Evolutionary conservation across 1,140 invertebrate genomes (phyloP), one percentile per base, ranked within the genome.

Genomic region (Drosophila nebulosa): DNA sequence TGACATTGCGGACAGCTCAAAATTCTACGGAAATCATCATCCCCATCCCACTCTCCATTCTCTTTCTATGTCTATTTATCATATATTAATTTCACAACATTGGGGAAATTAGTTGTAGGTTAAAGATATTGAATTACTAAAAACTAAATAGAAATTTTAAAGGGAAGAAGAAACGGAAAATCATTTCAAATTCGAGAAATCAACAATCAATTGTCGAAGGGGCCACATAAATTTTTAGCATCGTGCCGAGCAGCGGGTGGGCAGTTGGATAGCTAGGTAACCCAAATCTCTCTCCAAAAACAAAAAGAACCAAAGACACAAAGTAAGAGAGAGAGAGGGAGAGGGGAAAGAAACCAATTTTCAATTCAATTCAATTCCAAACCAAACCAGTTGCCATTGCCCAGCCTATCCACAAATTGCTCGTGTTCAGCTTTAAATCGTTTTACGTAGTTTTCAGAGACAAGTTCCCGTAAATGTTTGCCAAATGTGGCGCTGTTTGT

Each of bases 401-500:
- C n/a, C 39, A 36, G 77, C 60, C 81, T 86, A 85, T 73, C 81
- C 81, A 85, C 83, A 85, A 85, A 85, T 85, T 85, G 81, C 74
- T 85, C 81, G 81, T 85, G 81, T 85, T 85, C 81, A 81, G 78
- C 81, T 81, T 81, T 88, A 88, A 85, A 85, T 88, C 81, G 81
- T 85, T 85, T 85, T 85, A 85, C 83, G 83, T 85, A 88, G 74
- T 79, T 85, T 77, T 72, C 69, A 72, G 80, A 85, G 80, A 85
- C 80, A 85, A 85, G 74, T 85, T 75, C 74, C 60, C 65, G 67
- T 79, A 86, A 84, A 85, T 85, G 81, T 85, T 85, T 59, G 81
- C 81, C 81, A 85, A 85, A 85, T 85, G 81, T 85, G 81, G 81
- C 81, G 81, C 81, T 85, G 81, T 85, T 85, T 85, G 83, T 85